phyloP scores from a whole-genome alignment of 2,888 invertebrate genomes.

The Parthenolecanium corni region DNA sequence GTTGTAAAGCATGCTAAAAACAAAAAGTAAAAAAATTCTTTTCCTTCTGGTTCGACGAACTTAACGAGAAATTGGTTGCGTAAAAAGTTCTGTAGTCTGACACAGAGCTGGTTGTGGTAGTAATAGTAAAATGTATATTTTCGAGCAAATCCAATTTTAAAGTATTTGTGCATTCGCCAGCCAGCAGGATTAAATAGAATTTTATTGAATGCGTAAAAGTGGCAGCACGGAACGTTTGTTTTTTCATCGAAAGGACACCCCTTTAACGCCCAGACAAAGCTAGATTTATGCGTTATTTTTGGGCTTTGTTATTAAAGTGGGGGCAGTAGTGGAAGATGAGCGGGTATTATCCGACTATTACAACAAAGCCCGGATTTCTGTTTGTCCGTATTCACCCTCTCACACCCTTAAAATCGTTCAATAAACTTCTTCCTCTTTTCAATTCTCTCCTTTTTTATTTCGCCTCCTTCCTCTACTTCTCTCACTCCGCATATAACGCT shows the following conservation, averaged over 20 bases:
- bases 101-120: too few species aligned
- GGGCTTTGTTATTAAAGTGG: slow-evolving; percentile 26
- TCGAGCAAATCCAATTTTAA: slow-evolving; percentile 20
- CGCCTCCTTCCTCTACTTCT: too few species aligned
- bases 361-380: slow-evolving; percentile 22
- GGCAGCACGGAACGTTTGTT: slow-evolving; percentile 18
- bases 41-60: background rate
- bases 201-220: slow-evolving; percentile 23
- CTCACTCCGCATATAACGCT: too few species aligned
- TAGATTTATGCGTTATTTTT: slow-evolving; percentile 26
- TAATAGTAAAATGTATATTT: too few species aligned
- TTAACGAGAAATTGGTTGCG: background rate
- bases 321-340: slow-evolving; percentile 18
- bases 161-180: slow-evolving; percentile 6
- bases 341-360: slow-evolving; percentile 26
- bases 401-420: slow-evolving; percentile 17
- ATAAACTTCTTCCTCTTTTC: slow-evolving; percentile 21
- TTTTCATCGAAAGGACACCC: slow-evolving; percentile 13
- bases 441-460: background rate
- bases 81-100: too few species aligned
- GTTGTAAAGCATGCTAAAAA: too few species aligned
- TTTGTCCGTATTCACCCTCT: background rate
- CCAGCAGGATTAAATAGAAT: slow-evolving; percentile 19
- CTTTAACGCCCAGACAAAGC: slow-evolving; percentile 25
- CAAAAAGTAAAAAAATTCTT: background rate